These are phyloP conservation scores for Connochaetes taurinus DNA, from an alignment of 2,113 vertebrate genomes.

Conservation along the genomic window DNA sequence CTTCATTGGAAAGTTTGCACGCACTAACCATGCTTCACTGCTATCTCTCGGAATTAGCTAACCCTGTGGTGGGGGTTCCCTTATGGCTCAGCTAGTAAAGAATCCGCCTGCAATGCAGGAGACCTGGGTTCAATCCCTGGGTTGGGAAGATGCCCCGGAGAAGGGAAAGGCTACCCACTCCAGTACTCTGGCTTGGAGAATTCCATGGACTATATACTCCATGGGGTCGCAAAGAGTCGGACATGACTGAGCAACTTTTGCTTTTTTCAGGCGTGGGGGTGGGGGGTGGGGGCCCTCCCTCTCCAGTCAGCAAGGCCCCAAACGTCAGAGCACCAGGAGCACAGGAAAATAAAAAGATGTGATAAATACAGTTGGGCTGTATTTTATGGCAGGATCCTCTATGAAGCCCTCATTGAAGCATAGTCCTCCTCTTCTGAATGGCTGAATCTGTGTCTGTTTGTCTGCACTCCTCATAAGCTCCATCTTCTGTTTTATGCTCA, in stretches of 20 bases:
- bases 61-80: not conserved
- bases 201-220: not conserved
- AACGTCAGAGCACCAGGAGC: not conserved
- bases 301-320: not conserved
- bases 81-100: not conserved
- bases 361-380: not conserved
- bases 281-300: not conserved
- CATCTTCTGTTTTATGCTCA: not conserved
- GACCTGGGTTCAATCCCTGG: not conserved
- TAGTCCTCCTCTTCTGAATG: not conserved
- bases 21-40: not conserved
- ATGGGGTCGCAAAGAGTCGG: rapidly evolving
- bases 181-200: not conserved
- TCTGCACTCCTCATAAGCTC: not conserved
- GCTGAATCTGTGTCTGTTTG: not conserved
- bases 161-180: not conserved
- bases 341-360: not conserved
- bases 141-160: not conserved
- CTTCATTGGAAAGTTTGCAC: not conserved
- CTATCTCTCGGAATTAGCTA: not conserved
- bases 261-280: not conserved
- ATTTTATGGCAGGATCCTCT: not conserved
- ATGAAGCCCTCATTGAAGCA: not conserved
- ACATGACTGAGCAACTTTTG: rapidly evolving
- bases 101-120: rapidly evolving